Evolutionary conservation across 2,888 invertebrate species (phyloP).

Genomic region (Linnaemya vulpina): DNA sequence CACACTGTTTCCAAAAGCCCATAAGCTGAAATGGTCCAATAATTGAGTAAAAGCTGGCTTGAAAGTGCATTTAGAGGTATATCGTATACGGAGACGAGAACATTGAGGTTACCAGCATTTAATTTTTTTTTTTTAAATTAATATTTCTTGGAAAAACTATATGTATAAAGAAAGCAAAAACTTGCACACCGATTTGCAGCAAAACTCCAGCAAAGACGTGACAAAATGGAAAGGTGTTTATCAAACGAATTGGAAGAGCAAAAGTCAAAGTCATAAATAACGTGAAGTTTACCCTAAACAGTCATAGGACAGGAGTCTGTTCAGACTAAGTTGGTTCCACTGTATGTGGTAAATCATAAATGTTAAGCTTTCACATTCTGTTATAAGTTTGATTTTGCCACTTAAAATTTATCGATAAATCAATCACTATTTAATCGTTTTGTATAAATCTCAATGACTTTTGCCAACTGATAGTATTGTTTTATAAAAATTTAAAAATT

Average conservation of each 20-base stretch:
- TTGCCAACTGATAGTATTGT: slow-evolving; percentile 27
- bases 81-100: too few relatives aligned
- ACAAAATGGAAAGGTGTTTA: slow-evolving; percentile 59
- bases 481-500: not conserved
- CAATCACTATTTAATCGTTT: slow-evolving; percentile 20
- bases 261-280: too few relatives aligned
- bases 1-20: too few relatives aligned
- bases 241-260: slow-evolving; percentile 29
- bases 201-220: not conserved
- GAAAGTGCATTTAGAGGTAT: too few relatives aligned
- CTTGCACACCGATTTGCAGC: not conserved
- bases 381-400: not conserved
- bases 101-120: slow-evolving; percentile 48
- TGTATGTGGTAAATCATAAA: not conserved
- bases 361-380: not conserved
- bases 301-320: too few relatives aligned
- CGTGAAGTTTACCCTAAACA: too few relatives aligned
- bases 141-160: not conserved
- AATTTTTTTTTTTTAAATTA: slow-evolving; percentile 18
- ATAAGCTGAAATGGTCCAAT: too few relatives aligned
- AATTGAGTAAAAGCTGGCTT: too few relatives aligned
- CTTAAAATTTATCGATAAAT: slow-evolving; percentile 29
- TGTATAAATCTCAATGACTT: slow-evolving; percentile 6
- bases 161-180: slow-evolving; percentile 37
- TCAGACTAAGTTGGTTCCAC: too few relatives aligned